phyloP scores from a whole-genome alignment of 2,797 vertebrate species.

The Macroramphosus scolopax region DNA sequence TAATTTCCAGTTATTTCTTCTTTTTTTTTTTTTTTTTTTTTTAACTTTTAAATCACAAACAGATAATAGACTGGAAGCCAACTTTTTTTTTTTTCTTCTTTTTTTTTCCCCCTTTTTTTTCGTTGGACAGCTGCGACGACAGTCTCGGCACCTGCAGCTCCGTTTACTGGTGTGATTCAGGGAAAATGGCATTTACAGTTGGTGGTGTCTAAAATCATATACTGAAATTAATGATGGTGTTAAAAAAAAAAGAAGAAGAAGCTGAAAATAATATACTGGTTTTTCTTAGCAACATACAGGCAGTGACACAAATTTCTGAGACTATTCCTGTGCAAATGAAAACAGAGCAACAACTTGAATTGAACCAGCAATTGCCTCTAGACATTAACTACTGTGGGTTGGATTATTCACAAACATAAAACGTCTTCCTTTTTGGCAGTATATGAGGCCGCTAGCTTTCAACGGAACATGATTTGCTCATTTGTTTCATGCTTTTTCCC shows the following conservation, averaged over 20 bases:
- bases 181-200: slow-evolving; percentile 99
- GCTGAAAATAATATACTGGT: slow-evolving; percentile 68
- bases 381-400: slow-evolving; percentile 94
- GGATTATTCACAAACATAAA: slow-evolving; percentile 99
- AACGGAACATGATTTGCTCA: slow-evolving; percentile 88
- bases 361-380: slow-evolving; percentile 99
- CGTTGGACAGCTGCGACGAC: slow-evolving; percentile 84
- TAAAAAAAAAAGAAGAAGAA: slow-evolving; percentile 30
- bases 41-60: slow-evolving; percentile 84
- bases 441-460: slow-evolving; percentile 96
- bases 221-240: slow-evolving; percentile 56
- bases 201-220: slow-evolving; percentile 86
- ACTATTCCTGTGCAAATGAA: slow-evolving; percentile 99
- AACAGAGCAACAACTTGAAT: slow-evolving; percentile 99
- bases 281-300: slow-evolving; percentile 97
- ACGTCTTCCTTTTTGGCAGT: slow-evolving; percentile 97
- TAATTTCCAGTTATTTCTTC: no score
- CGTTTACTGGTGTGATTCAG: slow-evolving; percentile 82
- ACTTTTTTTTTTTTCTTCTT: slow-evolving; percentile 55
- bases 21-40: slow-evolving; percentile 52
- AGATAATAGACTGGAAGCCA: slow-evolving; percentile 94
- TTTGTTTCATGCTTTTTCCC: slow-evolving; percentile 69
- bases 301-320: slow-evolving; percentile 97
- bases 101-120: slow-evolving; percentile 41
- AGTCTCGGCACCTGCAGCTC: slow-evolving; percentile 91